Evolutionary conservation across 2,113 vertebrate genomes (phyloP), one percentile per base, ranked within the genome.

Genomic region (Lanius ludovicianus): DNA sequence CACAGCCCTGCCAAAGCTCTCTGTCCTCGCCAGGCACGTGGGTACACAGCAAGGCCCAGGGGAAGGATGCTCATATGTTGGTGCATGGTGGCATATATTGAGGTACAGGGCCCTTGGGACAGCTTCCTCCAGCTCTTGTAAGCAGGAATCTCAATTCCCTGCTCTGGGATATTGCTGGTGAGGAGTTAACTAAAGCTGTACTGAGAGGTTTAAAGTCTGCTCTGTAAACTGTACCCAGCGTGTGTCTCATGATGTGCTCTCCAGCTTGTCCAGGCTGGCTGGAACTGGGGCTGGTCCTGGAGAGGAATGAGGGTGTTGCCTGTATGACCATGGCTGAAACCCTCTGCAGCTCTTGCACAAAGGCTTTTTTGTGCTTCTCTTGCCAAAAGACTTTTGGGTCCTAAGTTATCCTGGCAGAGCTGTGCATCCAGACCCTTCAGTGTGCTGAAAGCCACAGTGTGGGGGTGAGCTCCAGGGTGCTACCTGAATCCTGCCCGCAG

Each of bases 151-250:
- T 24, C 8, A 19, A 55, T 75, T 74, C 50, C 19, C 31, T 84
- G 42, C 59, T 74, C 28, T 57, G 17, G 1, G 22, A 12, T n/a
- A 2, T 22, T 41, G 78, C 71, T 60, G 52, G 68, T 77, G 69
- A 88, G 55, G 88, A 86, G 73, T 86, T 90, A 73, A 86, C 59
- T 33, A 23, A 50, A 73, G 57, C 60, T 76, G 25, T 64, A 52
- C 68, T 94, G n/a, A 74, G 35, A 64, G 68, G 56, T 92, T 86
- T 89, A 90, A 92, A 71, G 68, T 92, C 67, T 93, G 68, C 73
- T 84, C 68, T 65, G 10, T 69, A 88, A 83, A 75, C 39, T 47
- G 14, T 88, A 33, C 65, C 37, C 84, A 53, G 53, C 2, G 0
- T 15, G 23, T 47, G 71, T 78, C 68, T 92, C 83, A 17, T 87